Conservation (phyloP, 2,888 invertebrate genomes). For the Tromatobia lineatoria region DNA sequence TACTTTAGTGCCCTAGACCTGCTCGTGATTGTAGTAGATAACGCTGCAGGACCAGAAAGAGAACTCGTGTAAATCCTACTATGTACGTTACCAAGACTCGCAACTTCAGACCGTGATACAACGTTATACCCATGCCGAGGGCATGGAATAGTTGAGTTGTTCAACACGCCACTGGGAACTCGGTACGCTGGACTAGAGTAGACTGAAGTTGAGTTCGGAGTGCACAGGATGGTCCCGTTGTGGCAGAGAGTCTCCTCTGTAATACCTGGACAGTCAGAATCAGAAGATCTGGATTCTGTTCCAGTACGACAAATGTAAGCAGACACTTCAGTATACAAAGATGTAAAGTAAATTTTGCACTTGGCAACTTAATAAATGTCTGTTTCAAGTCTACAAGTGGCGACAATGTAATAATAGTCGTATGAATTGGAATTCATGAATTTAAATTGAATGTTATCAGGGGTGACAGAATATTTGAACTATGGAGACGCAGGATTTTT, state of each 20-base stretch:
- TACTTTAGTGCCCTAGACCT: background rate
- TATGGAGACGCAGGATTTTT: background rate
- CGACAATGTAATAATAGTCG: too few relatives aligned
- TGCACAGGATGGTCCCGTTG: background rate
- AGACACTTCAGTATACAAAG: too few relatives aligned
- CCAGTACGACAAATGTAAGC: background rate
- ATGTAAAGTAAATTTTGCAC: too few relatives aligned
- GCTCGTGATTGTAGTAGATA: background rate
- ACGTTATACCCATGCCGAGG: background rate
- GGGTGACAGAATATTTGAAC: background rate
- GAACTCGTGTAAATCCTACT: conserved; percentile 23
- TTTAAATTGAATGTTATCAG: too few relatives aligned
- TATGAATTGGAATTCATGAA: too few relatives aligned
- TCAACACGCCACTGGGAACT: conserved; percentile 1
- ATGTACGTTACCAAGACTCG: conserved; percentile 9
- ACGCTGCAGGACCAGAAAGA: background rate
- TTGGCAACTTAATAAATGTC: too few relatives aligned
- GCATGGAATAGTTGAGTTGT: conserved; percentile 34
- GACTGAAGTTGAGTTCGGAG: background rate
- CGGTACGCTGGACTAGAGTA: conserved; percentile 1
- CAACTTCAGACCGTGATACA: background rate
- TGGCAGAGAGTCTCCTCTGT: background rate
- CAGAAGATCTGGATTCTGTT: conserved; percentile 2
- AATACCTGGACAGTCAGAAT: background rate
- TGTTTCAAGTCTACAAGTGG: too few relatives aligned